phyloP scores from a whole-genome alignment of 1,140 invertebrate genomes.

The Centruroides vittatus region DNA sequence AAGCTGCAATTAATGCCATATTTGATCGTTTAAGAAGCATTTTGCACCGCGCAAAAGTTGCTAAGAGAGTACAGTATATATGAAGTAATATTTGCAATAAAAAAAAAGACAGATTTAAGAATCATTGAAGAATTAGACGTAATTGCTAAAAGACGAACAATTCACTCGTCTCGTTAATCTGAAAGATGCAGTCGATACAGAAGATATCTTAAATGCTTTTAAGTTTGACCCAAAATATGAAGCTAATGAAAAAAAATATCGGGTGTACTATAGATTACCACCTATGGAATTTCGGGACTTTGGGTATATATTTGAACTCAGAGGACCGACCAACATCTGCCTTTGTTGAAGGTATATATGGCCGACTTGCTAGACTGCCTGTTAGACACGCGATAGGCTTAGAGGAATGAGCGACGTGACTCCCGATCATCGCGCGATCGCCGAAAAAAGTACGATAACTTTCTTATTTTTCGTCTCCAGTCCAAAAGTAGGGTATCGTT shows the following conservation, averaged over 20 bases:
- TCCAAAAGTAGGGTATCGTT: no score
- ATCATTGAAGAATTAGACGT: constrained; percentile 80
- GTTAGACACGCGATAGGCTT: no score
- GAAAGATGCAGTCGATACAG: constrained; percentile 55
- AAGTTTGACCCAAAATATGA: constrained; percentile 86
- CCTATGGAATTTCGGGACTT: no score
- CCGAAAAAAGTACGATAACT: no score
- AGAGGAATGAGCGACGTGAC: no score
- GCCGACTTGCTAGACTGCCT: no score
- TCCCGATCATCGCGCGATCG: no score
- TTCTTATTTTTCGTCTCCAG: no score
- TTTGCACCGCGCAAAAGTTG: constrained; percentile 80
- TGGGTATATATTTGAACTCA: no score
- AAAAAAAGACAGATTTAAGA: constrained; percentile 90
- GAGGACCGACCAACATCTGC: no score
- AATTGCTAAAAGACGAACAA: constrained; percentile 93
- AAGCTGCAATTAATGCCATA: constrained; percentile 57
- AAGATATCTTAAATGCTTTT: constrained; percentile 93
- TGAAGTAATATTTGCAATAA: constrained; percentile 81
- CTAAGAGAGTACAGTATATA: constrained; percentile 92
- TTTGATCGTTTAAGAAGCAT: constrained; percentile 91
- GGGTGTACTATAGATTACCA: no score
- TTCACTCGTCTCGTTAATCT: constrained; percentile 87
- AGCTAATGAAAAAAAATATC: constrained; percentile 91
- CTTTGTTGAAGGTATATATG: no score